Conservation (phyloP, 2,888 invertebrate species). For the Mantis religiosa region DNA sequence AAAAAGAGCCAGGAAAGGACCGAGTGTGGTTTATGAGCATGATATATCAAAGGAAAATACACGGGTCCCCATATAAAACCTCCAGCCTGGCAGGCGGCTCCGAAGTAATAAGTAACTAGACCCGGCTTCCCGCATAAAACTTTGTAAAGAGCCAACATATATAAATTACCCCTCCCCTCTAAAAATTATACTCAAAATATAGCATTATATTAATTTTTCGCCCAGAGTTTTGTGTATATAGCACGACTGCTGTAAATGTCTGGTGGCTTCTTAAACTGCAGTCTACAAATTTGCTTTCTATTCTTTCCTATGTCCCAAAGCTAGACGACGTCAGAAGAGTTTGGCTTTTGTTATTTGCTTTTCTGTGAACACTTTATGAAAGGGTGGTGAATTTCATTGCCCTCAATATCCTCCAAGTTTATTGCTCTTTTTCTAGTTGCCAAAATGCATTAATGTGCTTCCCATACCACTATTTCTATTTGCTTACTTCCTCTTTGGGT, state of each 20-base stretch:
- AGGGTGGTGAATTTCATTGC: not conserved
- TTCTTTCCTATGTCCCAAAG: not conserved
- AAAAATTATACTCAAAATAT: not conserved
- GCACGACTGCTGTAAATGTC: not conserved
- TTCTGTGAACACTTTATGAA: not conserved
- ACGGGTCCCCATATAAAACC: slow-evolving; percentile 8
- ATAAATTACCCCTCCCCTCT: not conserved
- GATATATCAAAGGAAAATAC: slow-evolving; percentile 4
- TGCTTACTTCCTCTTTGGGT: not conserved
- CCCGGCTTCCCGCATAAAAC: not conserved
- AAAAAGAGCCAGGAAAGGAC: not conserved
- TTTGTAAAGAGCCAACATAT: not conserved
- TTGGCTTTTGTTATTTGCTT: not conserved
- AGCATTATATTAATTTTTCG: not conserved
- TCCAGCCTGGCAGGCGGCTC: not conserved
- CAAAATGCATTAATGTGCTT: not conserved
- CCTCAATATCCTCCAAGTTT: not conserved
- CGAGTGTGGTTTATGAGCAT: slow-evolving; percentile 6
- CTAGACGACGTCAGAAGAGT: not conserved
- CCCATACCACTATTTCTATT: not conserved
- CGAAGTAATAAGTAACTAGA: not conserved
- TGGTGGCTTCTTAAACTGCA: not conserved
- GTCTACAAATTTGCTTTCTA: not conserved
- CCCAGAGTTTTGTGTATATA: not conserved
- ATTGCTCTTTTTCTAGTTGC: not conserved